A percentile compares a stretch with the other conserved stretches of the same genome.
phyloP scores from a whole-genome alignment of 2,113 vertebrate species.

The Hemibagrus wyckioides region DNA sequence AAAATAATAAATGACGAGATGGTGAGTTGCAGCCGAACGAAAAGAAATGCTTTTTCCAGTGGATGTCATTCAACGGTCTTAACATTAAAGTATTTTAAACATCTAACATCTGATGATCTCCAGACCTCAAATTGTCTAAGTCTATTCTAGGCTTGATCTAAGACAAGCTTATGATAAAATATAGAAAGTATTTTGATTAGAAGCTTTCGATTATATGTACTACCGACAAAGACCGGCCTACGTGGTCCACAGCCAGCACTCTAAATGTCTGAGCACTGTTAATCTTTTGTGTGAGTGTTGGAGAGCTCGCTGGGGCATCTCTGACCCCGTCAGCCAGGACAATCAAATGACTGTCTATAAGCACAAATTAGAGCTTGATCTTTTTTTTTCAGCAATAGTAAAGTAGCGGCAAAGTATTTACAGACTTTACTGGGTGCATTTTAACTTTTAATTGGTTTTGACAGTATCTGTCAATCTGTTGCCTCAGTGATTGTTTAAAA shows the following conservation, averaged over 20 bases:
- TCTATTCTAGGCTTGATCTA: not conserved
- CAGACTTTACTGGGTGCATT: not conserved
- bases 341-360: slow-evolving; percentile 20
- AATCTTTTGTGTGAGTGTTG: slow-evolving; percentile 14
- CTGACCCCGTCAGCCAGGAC: not conserved
- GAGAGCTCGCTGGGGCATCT: slow-evolving; percentile 16
- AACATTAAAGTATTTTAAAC: not conserved
- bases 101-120: not conserved
- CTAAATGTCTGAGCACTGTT: slow-evolving; percentile 20
- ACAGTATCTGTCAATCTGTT: not conserved
- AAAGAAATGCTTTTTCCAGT: not conserved
- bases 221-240: not conserved
- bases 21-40: not conserved
- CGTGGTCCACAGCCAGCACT: slow-evolving; percentile 2
- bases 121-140: not conserved
- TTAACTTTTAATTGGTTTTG: not conserved
- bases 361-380: slow-evolving; percentile 1
- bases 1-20: not conserved
- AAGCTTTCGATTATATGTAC: not conserved
- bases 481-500: slow-evolving; percentile 20
- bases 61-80: not conserved
- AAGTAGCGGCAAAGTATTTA: not conserved
- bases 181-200: slow-evolving; percentile 7
- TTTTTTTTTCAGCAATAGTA: slow-evolving; percentile 1
- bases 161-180: not conserved